Evolutionary conservation across 2,797 vertebrate genomes (phyloP), one percentile per base, ranked within the genome.

Genomic region (Myiotriccus ornatus): DNA sequence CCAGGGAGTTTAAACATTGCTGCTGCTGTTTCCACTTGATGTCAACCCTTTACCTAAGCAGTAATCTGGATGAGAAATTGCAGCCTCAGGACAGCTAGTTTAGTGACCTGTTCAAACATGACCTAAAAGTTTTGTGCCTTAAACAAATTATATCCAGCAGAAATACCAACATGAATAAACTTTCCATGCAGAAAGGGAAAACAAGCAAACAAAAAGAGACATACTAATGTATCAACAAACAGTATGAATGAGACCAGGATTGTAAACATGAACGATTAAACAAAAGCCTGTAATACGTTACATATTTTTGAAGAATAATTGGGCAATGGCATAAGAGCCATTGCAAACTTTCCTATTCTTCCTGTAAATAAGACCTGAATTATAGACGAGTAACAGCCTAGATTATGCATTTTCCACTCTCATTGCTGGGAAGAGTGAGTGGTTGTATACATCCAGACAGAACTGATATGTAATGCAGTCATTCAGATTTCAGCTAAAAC

Each of bases 1-100:
- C 4, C 71, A 78, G 6, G 4, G 21, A 68, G 14, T 77, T 80
- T 62, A 90, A 94, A 83, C 2, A 43, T 4, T 64, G 52, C 12
- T 85, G 63, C 65, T 79, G 32, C 27, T 46, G 8, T 64, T 93
- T 95, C 24, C 43, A 41, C 20, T 77, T 85, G n/a, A 53, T 89
- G 44, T 30, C 69, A 70, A 46, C 22, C 35, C 24, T 65, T 89
- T 64, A 70, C 27, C 75, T 87, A 71, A 0, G 1, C 39, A 87
- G 55, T 7, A 30, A 46, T 87, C 56, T 80, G 56, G 49, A 89
- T 80, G 35, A 95, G 63, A 94, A 87, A 74, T 39, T 74, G 56
- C 69, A 64, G 80, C 49, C 44, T 74, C 47, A 43, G 78, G 56
- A 92, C 30, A 74, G 46, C 7, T 76, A 39, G 9, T 76, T 68